Evolutionary conservation across 2,797 vertebrate genomes (phyloP), one percentile per base, ranked within the genome.

Genomic region (Hapalemur alaotrensis): DNA sequence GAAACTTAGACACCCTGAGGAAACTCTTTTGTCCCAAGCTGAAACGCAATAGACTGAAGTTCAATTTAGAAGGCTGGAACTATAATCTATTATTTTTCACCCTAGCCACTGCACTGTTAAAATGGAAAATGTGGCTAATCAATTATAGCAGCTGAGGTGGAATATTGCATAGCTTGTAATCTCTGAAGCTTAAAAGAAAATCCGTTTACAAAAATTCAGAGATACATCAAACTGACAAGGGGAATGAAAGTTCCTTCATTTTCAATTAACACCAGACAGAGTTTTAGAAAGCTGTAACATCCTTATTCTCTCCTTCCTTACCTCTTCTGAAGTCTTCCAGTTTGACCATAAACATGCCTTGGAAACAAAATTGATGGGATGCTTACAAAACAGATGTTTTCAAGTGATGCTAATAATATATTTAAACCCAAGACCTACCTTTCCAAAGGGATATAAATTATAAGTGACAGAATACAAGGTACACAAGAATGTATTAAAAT

Each of bases 201-300:
- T 2, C 95, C 70, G 30, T 96, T 97, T 92, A 96, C 93, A 96
- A 93, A 95, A 96, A 95, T 95, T 96, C 85, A 78, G 95, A 97
- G 97, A 98, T 88, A 96, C 80, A 98, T 98, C 98, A 98, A 97
- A 97, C 96, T 93, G 97, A 97, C 97, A 98, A 95, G 82, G 89
- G 89, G 70, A 91, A 95, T 95, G 73, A 88, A 97, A 97, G 96
- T 48, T 50, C 54, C 41, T 88, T 85, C 15, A 2, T 93, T 92
- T 95, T 97, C 97, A 97, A 97, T 98, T 97, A 98, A 96, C 95
- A 96, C 78, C 69, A 95, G 85, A 41, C 78, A 46, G 82, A 95
- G 61, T 95, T 96, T 96, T 72, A 90, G 92, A 95, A 96, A 96
- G 88, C 84, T 41, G 25, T 85, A 88, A 95, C 84, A 93, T 90